Base-by-base conservation (phyloP, 2,113 vertebrate species). In the Lanius collurio region DNA sequence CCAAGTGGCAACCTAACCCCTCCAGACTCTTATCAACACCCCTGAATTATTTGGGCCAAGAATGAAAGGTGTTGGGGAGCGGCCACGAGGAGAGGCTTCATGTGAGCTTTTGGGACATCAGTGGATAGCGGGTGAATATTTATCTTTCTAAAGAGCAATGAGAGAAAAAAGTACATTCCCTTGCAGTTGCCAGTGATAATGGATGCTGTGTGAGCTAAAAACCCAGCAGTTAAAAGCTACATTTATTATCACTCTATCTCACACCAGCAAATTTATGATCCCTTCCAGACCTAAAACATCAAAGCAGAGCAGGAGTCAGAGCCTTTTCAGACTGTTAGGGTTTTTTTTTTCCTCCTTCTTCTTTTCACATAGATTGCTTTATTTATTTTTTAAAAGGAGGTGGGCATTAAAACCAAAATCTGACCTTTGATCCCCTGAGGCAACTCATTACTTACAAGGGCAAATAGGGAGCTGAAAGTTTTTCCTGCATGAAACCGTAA, bases 151-250 rank as follows among this genome's bases (percentile, higher is more conserved):
- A 95, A 96, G 83, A 93, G 81, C 57, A 84, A 46, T 44, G 31
- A 62, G 70, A 14, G 67, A 91, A 90, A 71, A 90, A 87, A 78
- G 39, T 46, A 44, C 93, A 93, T 91, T 91, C 90, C 85, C 93
- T 80, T 91, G 78, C 95, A 92, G 87, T 96, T 97, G 95, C 96
- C 95, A 97, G 96, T 97, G 97, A 97, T 97, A 97, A 97, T 95
- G 96, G 97, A 96, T 84, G 78, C 95, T 93, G 82, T 90, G 59
- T 95, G 96, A 98, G 94, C 94, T 64, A 93, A 94, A 96, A 95
- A 33, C 46, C 35, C 73, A 78, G 46, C 39, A 41, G 94, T 95
- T 94, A 96, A 97, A 96, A 98, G 96, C 49, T 41, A 93, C 85
- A 73, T 96, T 97, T 96, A 97, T 96, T 93, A 97, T 96, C 95